A percentile compares a stretch with the other conserved stretches of the same genome.
Conservation (phyloP, 1,140 invertebrate genomes). For the Tetragonula clypearis region DNA sequence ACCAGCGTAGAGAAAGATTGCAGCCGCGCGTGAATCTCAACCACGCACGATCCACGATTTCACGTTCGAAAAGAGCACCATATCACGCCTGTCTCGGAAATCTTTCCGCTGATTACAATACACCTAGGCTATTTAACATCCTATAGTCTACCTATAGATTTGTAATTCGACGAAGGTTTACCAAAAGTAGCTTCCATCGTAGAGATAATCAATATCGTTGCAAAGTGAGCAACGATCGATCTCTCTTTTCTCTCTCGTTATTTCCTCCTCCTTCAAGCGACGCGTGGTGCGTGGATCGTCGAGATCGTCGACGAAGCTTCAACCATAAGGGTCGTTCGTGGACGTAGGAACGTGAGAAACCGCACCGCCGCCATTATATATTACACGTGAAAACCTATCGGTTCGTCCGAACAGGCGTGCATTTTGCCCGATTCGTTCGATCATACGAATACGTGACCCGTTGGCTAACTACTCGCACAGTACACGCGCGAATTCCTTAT, state of each 20-base stretch:
- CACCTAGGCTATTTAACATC: neutral
- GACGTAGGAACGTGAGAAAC: slow-evolving; percentile 4
- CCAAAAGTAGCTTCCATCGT: slow-evolving; percentile 36
- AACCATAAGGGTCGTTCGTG: neutral
- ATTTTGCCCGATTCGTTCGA: neutral
- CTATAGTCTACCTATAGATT: slow-evolving; percentile 14
- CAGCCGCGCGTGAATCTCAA: neutral
- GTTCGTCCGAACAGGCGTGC: neutral
- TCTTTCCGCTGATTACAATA: neutral
- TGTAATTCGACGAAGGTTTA: slow-evolving; percentile 19
- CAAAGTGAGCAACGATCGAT: slow-evolving; percentile 66
- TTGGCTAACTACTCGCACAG: neutral
- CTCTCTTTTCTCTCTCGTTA: neutral
- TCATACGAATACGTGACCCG: too few species aligned
- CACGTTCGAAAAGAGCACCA: neutral
- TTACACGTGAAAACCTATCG: neutral
- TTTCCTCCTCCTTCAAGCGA: neutral
- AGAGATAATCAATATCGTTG: slow-evolving; percentile 45
- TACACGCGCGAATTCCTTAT: slow-evolving; percentile 31
- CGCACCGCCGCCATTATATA: neutral
- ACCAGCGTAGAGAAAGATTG: neutral
- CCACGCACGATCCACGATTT: neutral
- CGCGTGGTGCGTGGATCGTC: too few species aligned
- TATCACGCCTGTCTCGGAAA: neutral
- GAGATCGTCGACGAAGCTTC: slow-evolving; percentile 22